These are phyloP conservation scores for Habroteleia sp. DNA, from an alignment of 2,888 invertebrate species.

Conservation along the genomic window DNA sequence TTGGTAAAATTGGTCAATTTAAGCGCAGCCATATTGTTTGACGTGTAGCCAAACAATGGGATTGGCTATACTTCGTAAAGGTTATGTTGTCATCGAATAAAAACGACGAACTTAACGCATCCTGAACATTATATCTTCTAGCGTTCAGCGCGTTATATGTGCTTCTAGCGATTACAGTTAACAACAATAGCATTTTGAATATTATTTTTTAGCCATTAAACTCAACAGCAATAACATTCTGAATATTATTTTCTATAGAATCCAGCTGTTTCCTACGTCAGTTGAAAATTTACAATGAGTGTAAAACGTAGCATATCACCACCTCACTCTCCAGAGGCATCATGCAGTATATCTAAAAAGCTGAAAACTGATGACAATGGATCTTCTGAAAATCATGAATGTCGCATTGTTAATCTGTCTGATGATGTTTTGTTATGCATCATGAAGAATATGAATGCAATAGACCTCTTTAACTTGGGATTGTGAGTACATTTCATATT, in stretches of 20 bases:
- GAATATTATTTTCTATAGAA: background rate
- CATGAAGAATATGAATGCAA: conserved; percentile 80
- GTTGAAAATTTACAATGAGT: conserved; percentile 61
- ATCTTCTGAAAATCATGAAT: conserved; percentile 19
- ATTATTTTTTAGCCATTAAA: no score
- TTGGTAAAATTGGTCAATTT: no score
- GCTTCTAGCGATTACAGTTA: no score
- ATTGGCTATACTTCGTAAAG: no score
- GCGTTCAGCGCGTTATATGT: no score
- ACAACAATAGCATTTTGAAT: no score
- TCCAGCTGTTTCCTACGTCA: background rate
- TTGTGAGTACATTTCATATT: conserved; percentile 78
- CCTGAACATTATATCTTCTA: no score
- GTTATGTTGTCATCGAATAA: no score
- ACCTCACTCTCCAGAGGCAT: conserved; percentile 73
- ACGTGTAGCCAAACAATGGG: no score
- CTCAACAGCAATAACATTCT: no score
- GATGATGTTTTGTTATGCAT: conserved; percentile 84
- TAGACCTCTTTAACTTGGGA: conserved; percentile 82
- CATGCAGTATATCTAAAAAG: conserved; percentile 69
- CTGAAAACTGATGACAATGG: background rate
- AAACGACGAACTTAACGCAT: no score
- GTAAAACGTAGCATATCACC: conserved; percentile 76
- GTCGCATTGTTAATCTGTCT: conserved; percentile 82
- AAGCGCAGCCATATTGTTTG: no score